Percentiles rank a stretch among this genome's conserved stretches.
Evolutionary conservation across 2,113 vertebrate genomes (phyloP).

Genomic region (Upupa epops): DNA sequence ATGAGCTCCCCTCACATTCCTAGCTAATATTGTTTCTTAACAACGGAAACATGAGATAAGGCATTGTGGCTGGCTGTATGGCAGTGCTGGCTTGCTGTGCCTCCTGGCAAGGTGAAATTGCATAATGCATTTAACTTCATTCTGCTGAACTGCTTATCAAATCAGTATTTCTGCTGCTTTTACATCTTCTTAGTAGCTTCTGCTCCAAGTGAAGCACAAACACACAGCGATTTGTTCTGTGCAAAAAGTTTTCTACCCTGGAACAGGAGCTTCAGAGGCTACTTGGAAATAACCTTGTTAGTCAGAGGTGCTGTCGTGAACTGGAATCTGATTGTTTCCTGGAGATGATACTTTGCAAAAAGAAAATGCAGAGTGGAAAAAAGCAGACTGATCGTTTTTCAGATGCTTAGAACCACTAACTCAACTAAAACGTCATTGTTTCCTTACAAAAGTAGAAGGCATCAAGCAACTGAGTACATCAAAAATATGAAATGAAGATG

Average conservation of each 20-base stretch:
- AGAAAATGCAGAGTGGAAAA: background rate
- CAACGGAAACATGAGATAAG: background rate
- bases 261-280: background rate
- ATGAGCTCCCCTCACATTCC: background rate
- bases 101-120: conserved; percentile 11
- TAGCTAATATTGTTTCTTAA: background rate
- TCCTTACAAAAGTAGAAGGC: background rate
- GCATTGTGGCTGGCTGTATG: background rate
- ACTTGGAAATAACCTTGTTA: background rate
- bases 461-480: background rate
- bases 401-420: background rate
- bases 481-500: accelerated
- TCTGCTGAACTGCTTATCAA: background rate
- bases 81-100: background rate
- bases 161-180: background rate
- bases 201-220: background rate
- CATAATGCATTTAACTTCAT: background rate
- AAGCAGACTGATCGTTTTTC: background rate
- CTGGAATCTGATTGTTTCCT: background rate
- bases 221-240: background rate
- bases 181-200: background rate
- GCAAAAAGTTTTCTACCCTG: background rate
- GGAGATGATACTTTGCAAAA: background rate
- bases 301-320: background rate
- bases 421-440: background rate